phyloP scores from a whole-genome alignment of 2,797 vertebrate species.

The Nannoperca obscura region DNA sequence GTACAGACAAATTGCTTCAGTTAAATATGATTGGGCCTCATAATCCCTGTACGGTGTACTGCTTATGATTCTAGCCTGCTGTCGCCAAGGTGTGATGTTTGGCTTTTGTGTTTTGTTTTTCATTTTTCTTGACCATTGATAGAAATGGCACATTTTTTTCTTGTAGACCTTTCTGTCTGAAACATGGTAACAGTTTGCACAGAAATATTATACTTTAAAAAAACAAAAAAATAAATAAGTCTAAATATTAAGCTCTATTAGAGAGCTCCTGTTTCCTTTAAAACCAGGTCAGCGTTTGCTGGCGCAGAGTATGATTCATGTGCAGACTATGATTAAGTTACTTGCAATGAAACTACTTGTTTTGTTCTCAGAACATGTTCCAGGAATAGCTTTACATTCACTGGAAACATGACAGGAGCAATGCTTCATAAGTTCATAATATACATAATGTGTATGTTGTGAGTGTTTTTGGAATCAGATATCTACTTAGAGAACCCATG shows the following conservation, averaged over 20 bases:
- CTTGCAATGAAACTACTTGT: neutral
- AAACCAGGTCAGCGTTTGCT: constrained; percentile 19
- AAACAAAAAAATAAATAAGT: neutral
- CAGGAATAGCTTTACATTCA: constrained; percentile 18
- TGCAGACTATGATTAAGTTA: constrained; percentile 32
- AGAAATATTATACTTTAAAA: neutral
- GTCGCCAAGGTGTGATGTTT: neutral
- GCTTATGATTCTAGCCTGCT: neutral
- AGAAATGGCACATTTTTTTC: too few species aligned
- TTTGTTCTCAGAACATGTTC: constrained; percentile 10
- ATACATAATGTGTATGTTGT: constrained; percentile 18
- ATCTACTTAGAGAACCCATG: constrained; percentile 15
- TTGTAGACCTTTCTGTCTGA: neutral
- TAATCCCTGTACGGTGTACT: neutral
- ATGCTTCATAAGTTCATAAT: constrained; percentile 24
- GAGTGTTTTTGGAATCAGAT: constrained; percentile 20
- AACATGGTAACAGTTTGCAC: neutral
- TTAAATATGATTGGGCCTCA: neutral
- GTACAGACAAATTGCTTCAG: constrained; percentile 18
- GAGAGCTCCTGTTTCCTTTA: neutral
- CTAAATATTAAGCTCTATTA: neutral
- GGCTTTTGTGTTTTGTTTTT: too few species aligned
- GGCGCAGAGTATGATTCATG: constrained; percentile 16
- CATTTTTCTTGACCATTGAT: too few species aligned
- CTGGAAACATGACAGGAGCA: constrained; percentile 5